phyloP scores from a whole-genome alignment of 23 tunicate species.

The Halocynthia roretzi region DNA sequence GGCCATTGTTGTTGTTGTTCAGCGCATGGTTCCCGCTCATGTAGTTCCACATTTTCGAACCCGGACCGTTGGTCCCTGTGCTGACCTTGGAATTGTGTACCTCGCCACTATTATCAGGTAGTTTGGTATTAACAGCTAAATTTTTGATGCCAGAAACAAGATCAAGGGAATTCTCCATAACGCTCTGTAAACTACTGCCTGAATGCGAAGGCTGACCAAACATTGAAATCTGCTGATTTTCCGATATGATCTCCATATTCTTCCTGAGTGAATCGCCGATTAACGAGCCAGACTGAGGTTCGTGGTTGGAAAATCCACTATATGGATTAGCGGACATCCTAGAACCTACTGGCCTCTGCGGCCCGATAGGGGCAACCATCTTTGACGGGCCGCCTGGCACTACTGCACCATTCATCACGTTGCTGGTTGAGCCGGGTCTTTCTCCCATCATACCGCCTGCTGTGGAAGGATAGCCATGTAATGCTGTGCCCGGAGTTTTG shows the following conservation, averaged over 20 bases:
- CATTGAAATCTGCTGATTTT: slow-evolving; percentile 6
- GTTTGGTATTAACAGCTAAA: slow-evolving; percentile 11
- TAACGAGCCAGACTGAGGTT: slow-evolving; percentile 5
- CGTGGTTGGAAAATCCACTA: slow-evolving; percentile 11
- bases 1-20: background rate
- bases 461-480: slow-evolving; percentile 14
- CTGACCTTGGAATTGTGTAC: background rate
- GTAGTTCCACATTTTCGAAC: slow-evolving; percentile 25
- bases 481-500: slow-evolving; percentile 26
- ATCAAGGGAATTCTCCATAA: slow-evolving; percentile 9
- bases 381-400: background rate
- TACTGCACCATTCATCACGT: slow-evolving; percentile 5
- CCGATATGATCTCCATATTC: slow-evolving; percentile 23
- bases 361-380: slow-evolving; percentile 10
- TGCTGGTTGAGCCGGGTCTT: background rate
- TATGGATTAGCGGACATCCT: slow-evolving; percentile 7
- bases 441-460: background rate
- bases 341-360: slow-evolving; percentile 13
- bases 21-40: slow-evolving; percentile 4
- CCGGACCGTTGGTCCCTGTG: background rate
- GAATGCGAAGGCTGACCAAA: background rate
- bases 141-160: slow-evolving; percentile 24
- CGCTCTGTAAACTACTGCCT: background rate
- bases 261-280: slow-evolving; percentile 18
- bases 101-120: slow-evolving; percentile 3